These are phyloP conservation scores for Drosophila suzukii DNA, from an alignment of 1,140 invertebrate species.

Conservation along the genomic window DNA sequence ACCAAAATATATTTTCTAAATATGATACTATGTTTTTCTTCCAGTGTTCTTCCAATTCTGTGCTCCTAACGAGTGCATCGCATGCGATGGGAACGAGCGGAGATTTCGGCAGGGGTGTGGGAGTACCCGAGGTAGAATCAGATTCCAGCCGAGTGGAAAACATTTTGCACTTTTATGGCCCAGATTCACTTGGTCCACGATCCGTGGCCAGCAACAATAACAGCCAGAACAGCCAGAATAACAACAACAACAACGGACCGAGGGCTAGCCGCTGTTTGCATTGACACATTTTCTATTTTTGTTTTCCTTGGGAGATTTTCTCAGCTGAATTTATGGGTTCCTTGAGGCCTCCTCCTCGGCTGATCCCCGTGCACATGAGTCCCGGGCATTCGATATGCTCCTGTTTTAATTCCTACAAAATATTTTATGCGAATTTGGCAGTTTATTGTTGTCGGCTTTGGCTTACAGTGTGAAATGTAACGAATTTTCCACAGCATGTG, in stretches of 20 bases:
- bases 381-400: constrained; percentile 61
- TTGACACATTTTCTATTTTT: constrained; percentile 72
- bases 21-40: not conserved
- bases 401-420: constrained; percentile 68
- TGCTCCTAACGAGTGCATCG: constrained; percentile 58
- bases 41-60: constrained; percentile 3
- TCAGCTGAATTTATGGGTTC: constrained; percentile 68
- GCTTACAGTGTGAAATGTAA: constrained; percentile 59
- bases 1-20: not conserved
- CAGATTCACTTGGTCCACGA: constrained; percentile 57
- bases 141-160: constrained; percentile 43
- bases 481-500: constrained; percentile 17
- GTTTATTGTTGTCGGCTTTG: constrained; percentile 58
- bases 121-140: constrained; percentile 18
- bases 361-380: constrained; percentile 18
- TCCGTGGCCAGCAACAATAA: constrained; percentile 26
- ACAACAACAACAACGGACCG: not conserved
- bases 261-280: constrained; percentile 42
- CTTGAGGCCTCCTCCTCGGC: constrained; percentile 48
- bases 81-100: constrained; percentile 48
- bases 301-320: constrained; percentile 57
- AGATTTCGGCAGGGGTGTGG: constrained; percentile 29
- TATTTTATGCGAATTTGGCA: constrained; percentile 64
- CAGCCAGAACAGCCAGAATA: not conserved
- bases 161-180: constrained; percentile 61